Base-by-base conservation (phyloP, 2,113 vertebrate species). In the Hoplias malabaricus region DNA sequence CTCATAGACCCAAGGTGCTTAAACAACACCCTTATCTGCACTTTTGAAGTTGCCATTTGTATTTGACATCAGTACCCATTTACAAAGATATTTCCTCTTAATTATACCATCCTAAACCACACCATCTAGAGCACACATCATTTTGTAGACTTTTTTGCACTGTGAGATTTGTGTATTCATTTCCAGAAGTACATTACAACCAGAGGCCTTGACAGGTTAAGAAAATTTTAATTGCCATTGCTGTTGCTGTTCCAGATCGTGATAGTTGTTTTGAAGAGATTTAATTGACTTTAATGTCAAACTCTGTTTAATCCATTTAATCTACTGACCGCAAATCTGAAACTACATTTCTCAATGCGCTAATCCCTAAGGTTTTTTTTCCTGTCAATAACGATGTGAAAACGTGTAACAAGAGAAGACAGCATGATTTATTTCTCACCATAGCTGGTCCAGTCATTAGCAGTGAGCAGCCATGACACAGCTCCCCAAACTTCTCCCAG, bases 361-460 rank as follows among this genome's bases (percentile, higher is more conserved):
- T n/a, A n/a, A n/a, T n/a, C n/a, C n/a, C n/a, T n/a, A n/a, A n/a
- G n/a, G n/a, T n/a, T n/a, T n/a, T n/a, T n/a, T n/a, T n/a, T n/a
- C n/a, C n/a, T n/a, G n/a, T n/a, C n/a, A n/a, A n/a, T n/a, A n/a
- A n/a, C n/a, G 10, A 23, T 10, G 6, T 3, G 40, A 6, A 23
- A 25, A 66, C 16, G 19, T n/a, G 9, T n/a, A n/a, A n/a, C n/a
- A n/a, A n/a, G n/a, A n/a, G n/a, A n/a, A n/a, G n/a, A n/a, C n/a
- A n/a, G n/a, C n/a, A n/a, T n/a, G n/a, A n/a, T 5, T 16, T 27
- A 42, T n/a, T 73, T 82, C 87, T 84, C 72, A 96, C 97, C 97
- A 99, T 99, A 19, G 93, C 94, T 4, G 97, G 97, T 69, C 97
- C 97, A 10, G 96, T 99, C 95, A 99, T 96, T 63, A 96, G 93